Evolutionary conservation across 2,797 vertebrate genomes (phyloP).

Genomic region (Notolepis coatsorum): DNA sequence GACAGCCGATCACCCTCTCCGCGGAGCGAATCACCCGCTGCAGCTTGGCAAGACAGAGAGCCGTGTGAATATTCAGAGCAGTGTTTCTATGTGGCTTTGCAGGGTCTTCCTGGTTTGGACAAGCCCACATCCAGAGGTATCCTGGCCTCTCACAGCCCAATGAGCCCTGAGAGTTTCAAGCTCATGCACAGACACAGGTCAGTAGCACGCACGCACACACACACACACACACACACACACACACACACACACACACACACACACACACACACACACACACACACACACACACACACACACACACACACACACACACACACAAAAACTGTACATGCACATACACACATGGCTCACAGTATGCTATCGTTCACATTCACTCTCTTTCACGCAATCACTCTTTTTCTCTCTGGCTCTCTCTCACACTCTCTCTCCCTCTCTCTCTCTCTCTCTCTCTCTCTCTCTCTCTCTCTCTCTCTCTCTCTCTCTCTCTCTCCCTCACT

Average conservation of each 20-base stretch:
- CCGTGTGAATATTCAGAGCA: conserved; percentile 69
- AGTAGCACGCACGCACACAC: conserved; percentile 16
- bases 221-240: neutral
- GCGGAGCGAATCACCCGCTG: no score
- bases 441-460: neutral
- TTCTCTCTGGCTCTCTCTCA: no score
- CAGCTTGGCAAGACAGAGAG: neutral
- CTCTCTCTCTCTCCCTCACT: no score
- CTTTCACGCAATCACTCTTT: neutral
- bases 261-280: neutral
- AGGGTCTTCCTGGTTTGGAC: conserved; percentile 95
- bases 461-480: neutral
- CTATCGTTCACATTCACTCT: neutral
- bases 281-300: neutral
- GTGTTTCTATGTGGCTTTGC: conserved; percentile 73
- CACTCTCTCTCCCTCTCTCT: neutral
- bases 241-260: neutral
- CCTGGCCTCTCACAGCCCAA: conserved; percentile 88
- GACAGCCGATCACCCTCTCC: no score
- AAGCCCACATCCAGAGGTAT: conserved; percentile 87
- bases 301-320: neutral
- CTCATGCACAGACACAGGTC: conserved; percentile 95
- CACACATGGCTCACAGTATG: no score
- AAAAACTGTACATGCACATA: neutral
- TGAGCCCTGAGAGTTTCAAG: conserved; percentile 94